Evolutionary conservation across 2,888 invertebrate genomes (phyloP).

Genomic region (Liopterus haemorrhoidalis): DNA sequence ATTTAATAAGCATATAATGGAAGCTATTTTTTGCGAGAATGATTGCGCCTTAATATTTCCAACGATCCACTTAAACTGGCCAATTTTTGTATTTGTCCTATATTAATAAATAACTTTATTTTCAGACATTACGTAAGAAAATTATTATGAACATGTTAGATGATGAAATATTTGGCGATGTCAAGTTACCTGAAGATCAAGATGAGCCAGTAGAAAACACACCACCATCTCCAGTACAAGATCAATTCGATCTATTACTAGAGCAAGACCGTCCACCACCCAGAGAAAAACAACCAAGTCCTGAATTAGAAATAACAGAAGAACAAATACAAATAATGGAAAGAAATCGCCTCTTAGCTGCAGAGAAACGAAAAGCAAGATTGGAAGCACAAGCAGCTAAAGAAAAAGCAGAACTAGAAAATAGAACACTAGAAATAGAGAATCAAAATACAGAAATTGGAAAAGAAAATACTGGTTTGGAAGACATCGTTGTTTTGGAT

Average conservation of each 20-base stretch:
- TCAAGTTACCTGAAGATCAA: slow-evolving; percentile 5
- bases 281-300: slow-evolving; percentile 38
- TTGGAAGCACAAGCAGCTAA: slow-evolving; percentile 16
- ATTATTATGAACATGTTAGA: slow-evolving; percentile 57
- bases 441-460: no score
- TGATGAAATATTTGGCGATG: slow-evolving; percentile 47
- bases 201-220: slow-evolving; percentile 48
- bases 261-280: slow-evolving; percentile 39
- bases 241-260: slow-evolving; percentile 45
- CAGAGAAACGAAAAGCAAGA: slow-evolving; percentile 13
- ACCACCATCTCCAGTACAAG: slow-evolving; percentile 37
- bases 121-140: slow-evolving; percentile 60
- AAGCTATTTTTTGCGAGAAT: no score
- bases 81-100: not conserved
- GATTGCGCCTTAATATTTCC: not conserved
- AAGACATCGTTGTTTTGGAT: no score
- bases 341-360: slow-evolving; percentile 49
- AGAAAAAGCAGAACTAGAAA: no score
- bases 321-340: slow-evolving; percentile 65
- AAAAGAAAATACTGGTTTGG: no score
- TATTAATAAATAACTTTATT: no score
- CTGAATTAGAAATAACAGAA: slow-evolving; percentile 45
- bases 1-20: no score
- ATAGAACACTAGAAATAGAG: no score
- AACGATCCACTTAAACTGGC: slow-evolving; percentile 2